Conservation (phyloP, 2,797 vertebrate species). For the Bradypus variegatus region DNA sequence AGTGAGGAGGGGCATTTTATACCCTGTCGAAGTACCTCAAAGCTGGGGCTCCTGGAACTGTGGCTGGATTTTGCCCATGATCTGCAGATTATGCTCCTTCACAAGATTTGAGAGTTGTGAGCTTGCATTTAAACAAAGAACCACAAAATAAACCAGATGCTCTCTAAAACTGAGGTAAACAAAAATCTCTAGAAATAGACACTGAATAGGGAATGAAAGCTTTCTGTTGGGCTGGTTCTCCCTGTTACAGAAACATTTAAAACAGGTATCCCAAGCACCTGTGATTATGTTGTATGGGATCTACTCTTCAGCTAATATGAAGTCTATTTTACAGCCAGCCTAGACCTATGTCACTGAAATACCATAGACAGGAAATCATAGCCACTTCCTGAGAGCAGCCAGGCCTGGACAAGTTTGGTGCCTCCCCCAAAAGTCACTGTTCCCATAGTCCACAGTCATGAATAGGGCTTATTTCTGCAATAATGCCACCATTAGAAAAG, state of each 20-base stretch:
- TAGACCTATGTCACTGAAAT: not conserved
- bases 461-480: conserved; percentile 34
- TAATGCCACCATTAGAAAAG: not conserved
- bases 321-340: not conserved
- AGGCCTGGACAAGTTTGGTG: not conserved
- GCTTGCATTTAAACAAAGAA: conserved; percentile 40
- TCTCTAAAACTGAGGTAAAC: not conserved
- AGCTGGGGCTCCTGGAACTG: not conserved
- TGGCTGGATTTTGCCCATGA: conserved; percentile 14
- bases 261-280: conserved; percentile 6
- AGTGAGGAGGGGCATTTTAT: conserved; percentile 24
- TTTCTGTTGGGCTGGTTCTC: conserved; percentile 33
- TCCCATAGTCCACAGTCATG: conserved; percentile 1
- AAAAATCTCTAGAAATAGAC: not conserved
- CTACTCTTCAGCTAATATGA: conserved; percentile 10
- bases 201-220: not conserved
- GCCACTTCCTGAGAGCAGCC: conserved; percentile 30
- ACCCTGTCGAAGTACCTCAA: not conserved
- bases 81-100: not conserved
- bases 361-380: conserved; percentile 13
- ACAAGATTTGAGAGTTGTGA: not conserved
- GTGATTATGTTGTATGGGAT: conserved; percentile 18
- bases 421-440: conserved; percentile 12
- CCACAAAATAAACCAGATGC: conserved; percentile 36
- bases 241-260: conserved; percentile 27